Evolutionary conservation across 2,797 vertebrate species (phyloP).

Genomic region (Mormyrops attenuatus): DNA sequence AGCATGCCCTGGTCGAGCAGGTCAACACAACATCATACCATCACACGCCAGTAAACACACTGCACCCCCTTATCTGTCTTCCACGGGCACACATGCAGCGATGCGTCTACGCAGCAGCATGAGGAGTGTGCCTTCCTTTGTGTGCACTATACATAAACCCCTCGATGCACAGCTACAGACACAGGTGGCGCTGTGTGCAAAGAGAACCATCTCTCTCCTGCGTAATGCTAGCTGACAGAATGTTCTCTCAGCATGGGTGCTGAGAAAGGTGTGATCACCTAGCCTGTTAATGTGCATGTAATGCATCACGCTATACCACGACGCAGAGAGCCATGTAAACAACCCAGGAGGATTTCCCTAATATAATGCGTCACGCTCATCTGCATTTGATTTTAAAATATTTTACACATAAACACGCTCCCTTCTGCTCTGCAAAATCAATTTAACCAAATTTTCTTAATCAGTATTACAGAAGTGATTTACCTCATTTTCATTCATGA

Average conservation of each 20-base stretch:
- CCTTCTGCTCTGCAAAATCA: not conserved
- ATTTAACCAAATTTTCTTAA: not conserved
- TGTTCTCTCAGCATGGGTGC: not conserved
- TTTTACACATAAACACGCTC: not conserved
- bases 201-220: not conserved
- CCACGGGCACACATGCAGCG: not conserved
- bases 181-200: not conserved
- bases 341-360: not conserved
- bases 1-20: not conserved
- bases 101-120: not conserved
- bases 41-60: not conserved
- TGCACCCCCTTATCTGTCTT: not conserved
- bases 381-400: not conserved
- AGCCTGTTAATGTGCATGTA: not conserved
- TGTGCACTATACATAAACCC: not conserved
- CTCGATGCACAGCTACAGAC: not conserved
- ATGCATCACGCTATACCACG: not conserved
- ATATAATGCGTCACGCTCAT: not conserved
- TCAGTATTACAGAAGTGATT: not conserved
- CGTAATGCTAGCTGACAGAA: not conserved
- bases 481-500: not conserved
- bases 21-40: not conserved
- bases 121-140: not conserved
- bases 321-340: not conserved
- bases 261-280: not conserved